Conservation (phyloP, 1,140 invertebrate species). For the Eupristina koningsbergeri region DNA sequence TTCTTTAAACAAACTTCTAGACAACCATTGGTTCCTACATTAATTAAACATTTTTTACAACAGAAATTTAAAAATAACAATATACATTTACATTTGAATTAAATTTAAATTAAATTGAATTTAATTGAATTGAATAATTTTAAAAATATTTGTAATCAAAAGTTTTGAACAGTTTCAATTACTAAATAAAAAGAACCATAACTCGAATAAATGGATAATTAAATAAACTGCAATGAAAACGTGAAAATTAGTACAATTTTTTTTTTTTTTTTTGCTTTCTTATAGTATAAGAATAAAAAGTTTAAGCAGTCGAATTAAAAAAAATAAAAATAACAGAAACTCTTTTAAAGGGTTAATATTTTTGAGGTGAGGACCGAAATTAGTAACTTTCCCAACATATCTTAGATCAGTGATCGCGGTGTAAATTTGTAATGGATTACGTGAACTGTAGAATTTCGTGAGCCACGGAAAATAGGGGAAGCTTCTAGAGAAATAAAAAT, state of each 20-base stretch:
- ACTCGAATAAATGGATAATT: neutral
- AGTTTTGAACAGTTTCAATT: too few relatives aligned
- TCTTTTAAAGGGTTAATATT: neutral
- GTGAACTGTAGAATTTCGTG: constrained; percentile 25
- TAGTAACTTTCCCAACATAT: constrained; percentile 13
- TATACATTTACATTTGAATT: too few relatives aligned
- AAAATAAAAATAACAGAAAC: neutral
- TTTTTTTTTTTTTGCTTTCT: constrained; percentile 22
- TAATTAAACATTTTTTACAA: too few relatives aligned
- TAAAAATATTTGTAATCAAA: too few relatives aligned
- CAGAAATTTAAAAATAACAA: too few relatives aligned
- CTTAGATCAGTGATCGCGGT: neutral
- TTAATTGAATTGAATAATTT: too few relatives aligned
- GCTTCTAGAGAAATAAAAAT: neutral
- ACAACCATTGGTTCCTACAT: too few relatives aligned
- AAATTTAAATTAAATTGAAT: too few relatives aligned
- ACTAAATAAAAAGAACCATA: neutral
- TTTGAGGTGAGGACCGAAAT: neutral
- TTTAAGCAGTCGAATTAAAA: neutral
- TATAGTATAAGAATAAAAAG: neutral
- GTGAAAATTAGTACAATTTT: constrained; percentile 3
- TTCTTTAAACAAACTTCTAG: too few relatives aligned
- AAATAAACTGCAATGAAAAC: constrained; percentile 9
- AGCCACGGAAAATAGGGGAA: neutral
- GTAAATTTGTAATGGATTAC: constrained; percentile 27